Conservation (phyloP, 2,113 vertebrate genomes). For the Aegithalos caudatus region DNA sequence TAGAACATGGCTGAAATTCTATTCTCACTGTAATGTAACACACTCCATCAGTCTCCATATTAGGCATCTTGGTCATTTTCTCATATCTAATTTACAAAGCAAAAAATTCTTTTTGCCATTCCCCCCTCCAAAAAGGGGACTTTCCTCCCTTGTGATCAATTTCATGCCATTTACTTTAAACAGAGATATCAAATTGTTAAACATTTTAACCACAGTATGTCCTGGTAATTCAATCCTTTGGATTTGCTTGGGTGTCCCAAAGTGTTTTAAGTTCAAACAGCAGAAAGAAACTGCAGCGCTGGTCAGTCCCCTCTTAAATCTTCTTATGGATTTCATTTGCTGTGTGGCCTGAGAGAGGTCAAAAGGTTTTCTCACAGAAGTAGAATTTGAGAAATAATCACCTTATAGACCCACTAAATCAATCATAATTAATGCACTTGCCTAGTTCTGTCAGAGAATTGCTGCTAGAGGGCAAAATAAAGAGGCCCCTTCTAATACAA, state of each 20-base stretch:
- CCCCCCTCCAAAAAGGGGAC: neutral
- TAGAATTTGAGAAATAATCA: conserved; percentile 93
- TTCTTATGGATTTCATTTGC: conserved; percentile 89
- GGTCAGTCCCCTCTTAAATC: conserved; percentile 83
- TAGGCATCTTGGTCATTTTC: neutral
- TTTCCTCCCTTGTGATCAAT: neutral
- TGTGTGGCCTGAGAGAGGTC: conserved; percentile 91
- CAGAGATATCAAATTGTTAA: conserved; percentile 66
- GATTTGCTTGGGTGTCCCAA: conserved; percentile 67
- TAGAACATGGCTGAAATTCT: neutral
- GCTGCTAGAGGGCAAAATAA: conserved; percentile 85
- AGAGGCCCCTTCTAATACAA: conserved; percentile 81
- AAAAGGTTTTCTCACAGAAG: conserved; percentile 86
- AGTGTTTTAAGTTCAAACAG: conserved; percentile 79
- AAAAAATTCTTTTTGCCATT: neutral
- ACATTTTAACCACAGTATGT: conserved; percentile 46
- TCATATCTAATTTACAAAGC: conserved; percentile 9
- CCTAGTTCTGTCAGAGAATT: conserved; percentile 82
- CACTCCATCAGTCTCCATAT: neutral
- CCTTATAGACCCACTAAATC: conserved; percentile 89
- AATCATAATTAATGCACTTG: conserved; percentile 96
- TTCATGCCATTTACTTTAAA: conserved; percentile 54
- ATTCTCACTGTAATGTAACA: neutral
- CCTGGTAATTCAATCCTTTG: conserved; percentile 72
- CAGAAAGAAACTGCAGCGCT: conserved; percentile 45